Base-by-base conservation (phyloP, 2,113 vertebrate species). In the Trogon melanurus region DNA sequence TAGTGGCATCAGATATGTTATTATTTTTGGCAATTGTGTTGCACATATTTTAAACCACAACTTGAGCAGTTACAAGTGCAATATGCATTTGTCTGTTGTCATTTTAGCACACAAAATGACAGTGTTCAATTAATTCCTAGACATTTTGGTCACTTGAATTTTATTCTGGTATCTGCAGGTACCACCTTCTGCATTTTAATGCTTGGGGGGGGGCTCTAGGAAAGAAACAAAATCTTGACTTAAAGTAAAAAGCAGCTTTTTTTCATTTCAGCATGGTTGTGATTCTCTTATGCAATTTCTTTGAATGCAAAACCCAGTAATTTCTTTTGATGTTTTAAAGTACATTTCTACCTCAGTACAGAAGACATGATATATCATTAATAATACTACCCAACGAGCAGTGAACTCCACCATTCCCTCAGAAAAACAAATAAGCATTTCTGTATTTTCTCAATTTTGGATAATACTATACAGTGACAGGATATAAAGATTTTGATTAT, bases 11-110 rank as follows among this genome's bases (percentile, higher is more conserved):
- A 87, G 93, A 88, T 88, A 85, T 22, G 65, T 85, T 97, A 83
- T 85, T 83, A 67, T 85, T 93, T 96, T 94, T 97, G 97, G 96
- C 97, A 96, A 89, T 93, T 97, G 75, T 64, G 41, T 65, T 88
- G n/a, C 71, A 83, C 83, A 74, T 91, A 93, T 95, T 97, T 96
- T 85, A 89, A 95, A 96, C 91, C 81, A 91, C 67, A 82, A 69
- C 67, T 85, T 64, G 85, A 91, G 89, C 95, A 95, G 95, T 95
- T 97, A 96, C 48, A 91, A 95, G 92, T 89, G 90, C 89, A 95
- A 94, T 88, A 96, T 88, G 47, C 22, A 12, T 93, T 89, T 95
- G 72, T 89, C 85, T 94, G 64, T 65, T 86, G 66, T 85, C 47
- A 45, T 94, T 90, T 93, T 67, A 91, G 70, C 51, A 69, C 10